These are phyloP conservation scores for Aldrovandia affinis DNA, from an alignment of 2,797 vertebrate genomes.

Conservation along the genomic window DNA sequence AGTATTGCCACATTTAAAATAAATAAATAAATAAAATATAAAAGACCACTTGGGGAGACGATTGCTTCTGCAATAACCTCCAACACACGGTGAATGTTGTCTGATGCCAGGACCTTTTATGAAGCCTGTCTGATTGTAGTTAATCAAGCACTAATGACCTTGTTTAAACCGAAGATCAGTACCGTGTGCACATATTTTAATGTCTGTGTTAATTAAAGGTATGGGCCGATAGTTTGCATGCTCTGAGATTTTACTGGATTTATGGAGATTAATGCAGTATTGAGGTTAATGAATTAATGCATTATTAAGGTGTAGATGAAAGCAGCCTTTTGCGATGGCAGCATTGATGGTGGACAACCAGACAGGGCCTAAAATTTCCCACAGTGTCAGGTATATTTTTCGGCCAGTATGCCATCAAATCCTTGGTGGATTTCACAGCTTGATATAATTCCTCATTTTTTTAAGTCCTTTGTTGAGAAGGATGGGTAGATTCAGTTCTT, in stretches of 20 bases:
- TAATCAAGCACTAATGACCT: neutral
- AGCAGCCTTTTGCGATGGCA: neutral
- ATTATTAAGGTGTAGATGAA: neutral
- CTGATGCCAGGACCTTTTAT: neutral
- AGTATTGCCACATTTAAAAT: neutral
- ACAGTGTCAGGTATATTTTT: neutral
- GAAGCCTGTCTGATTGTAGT: neutral
- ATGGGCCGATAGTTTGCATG: neutral
- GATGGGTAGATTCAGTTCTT: neutral
- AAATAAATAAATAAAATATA: too few species aligned
- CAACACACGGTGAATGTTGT: neutral
- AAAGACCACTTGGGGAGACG: too few species aligned
- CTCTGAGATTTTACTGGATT: neutral
- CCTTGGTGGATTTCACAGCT: neutral
- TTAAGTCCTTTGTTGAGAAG: neutral
- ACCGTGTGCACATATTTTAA: neutral
- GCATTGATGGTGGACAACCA: neutral
- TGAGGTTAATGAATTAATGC: slow-evolving; percentile 9
- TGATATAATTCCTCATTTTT: slow-evolving; percentile 7
- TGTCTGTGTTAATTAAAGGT: neutral
- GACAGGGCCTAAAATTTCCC: slow-evolving; percentile 1
- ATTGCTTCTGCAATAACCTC: neutral
- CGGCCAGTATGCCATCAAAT: neutral
- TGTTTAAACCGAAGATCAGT: neutral
- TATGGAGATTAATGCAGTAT: too few species aligned